Base-by-base conservation (phyloP, 1,140 invertebrate species). In the Nasonia vitripennis region DNA sequence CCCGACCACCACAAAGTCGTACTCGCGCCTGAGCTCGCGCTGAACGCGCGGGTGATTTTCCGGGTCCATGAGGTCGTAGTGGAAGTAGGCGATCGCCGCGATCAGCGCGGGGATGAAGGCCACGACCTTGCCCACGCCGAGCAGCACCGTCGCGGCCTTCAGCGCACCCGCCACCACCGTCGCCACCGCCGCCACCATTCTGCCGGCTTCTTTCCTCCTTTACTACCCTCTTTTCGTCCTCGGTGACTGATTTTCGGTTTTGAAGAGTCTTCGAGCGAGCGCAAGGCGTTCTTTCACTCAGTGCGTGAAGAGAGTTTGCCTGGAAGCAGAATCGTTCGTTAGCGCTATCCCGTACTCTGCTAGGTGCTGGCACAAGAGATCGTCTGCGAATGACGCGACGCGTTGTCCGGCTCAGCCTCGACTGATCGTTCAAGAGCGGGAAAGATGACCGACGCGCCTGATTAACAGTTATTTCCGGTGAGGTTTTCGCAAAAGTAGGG, bases 41-140 rank as follows among this genome's bases (percentile, higher is more conserved):
- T 95, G 95, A 37, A 97, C 96, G 0, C 94, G 93, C 0, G 97
- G 96, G 79, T 96, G 94, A 89, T 96, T 97, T 91, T 98, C 97
- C 0, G 97, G 97, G 90, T 98, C 97, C 88, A 97, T 96, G 2
- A 97, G 92, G 86, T 98, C 97, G 90, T 98, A 98, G 91, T 97
- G 96, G 91, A 96, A 97, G 89, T 97, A 98, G 0, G 96, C 96
- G 70, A 98, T 93, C 0, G 96, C 95, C 0, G 95, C 96, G 75
- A 98, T 92, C 84, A 98, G 94, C 37, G 96, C 94, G 0, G 97
- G 97, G 37, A 98, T 92, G 87, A 98, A 95, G 12, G 86, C 86
- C 31, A 96, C 94, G 1, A 97, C 90, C 87, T 97, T 96, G 75
- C 95, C 95, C 3, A 96, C 92, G 0, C 96, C 96, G 2, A 95